These are phyloP conservation scores for Papilio aristodemus DNA, from an alignment of 1,140 invertebrate genomes.

Conservation along the genomic window DNA sequence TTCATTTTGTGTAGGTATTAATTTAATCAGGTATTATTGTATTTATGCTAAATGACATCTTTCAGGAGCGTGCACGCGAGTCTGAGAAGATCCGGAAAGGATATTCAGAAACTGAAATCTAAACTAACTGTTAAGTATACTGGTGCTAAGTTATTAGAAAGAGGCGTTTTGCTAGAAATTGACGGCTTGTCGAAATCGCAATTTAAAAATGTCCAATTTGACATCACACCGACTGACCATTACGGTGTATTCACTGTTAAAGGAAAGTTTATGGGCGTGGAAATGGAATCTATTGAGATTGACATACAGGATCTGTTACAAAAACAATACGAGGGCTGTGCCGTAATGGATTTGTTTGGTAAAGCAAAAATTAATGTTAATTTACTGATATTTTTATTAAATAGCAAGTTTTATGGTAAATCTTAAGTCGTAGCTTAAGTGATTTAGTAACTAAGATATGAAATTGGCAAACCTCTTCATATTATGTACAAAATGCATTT, in stretches of 20 bases:
- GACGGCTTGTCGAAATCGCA: constrained; percentile 85
- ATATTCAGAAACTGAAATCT: constrained; percentile 81
- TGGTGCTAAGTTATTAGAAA: constrained; percentile 86
- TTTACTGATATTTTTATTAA: constrained; percentile 87
- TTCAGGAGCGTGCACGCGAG: constrained; percentile 81
- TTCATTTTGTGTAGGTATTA: constrained; percentile 30
- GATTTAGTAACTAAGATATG: neutral
- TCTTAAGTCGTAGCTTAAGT: constrained; percentile 38
- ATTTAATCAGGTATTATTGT: too few relatives aligned
- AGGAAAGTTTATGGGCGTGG: constrained; percentile 90
- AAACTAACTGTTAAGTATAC: constrained; percentile 86
- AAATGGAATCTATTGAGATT: constrained; percentile 88
- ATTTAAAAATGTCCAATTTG: constrained; percentile 90
- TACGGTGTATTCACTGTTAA: constrained; percentile 87
- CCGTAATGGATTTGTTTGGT: constrained; percentile 90
- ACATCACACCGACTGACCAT: constrained; percentile 86
- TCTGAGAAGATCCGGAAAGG: constrained; percentile 77
- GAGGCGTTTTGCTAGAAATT: constrained; percentile 87
- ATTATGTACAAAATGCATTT: constrained; percentile 12
- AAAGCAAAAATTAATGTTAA: constrained; percentile 91
- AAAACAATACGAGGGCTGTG: constrained; percentile 89
- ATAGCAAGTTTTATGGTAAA: constrained; percentile 89
- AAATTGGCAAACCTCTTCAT: neutral
- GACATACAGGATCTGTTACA: constrained; percentile 89
- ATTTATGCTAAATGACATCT: constrained; percentile 42